Base-by-base conservation (phyloP, 1,140 invertebrate genomes). In the Pseudachorutes palmiensis region DNA sequence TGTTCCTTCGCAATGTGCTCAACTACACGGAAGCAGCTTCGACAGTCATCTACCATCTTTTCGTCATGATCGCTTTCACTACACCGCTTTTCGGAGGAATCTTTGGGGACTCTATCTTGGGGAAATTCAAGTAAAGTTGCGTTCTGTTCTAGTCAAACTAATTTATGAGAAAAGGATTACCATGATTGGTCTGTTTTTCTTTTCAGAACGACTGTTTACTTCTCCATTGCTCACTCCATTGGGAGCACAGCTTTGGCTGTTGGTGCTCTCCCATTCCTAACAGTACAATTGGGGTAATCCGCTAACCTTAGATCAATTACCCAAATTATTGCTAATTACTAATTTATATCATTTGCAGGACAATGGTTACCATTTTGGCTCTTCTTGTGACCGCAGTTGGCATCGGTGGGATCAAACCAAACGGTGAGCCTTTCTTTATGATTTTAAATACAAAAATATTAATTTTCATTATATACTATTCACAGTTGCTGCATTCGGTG, bases 391-490 rank as follows among this genome's bases (percentile, higher is more conserved):
- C 97, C 70, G 92, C 92, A 1, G 64, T 94, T 19, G 93, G 94
- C 1, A 94, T 92, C 0, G 97, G 94, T 3, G 93, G 96, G 2
- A 98, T 99, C 75, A 99, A 99, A 77, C 95, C 97, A 0, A 98
- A 94, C 76, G 95, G n/a, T n/a, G n/a, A n/a, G n/a, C n/a, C 98
- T 0, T n/a, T n/a, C n/a, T n/a, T n/a, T n/a, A n/a, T n/a, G n/a
- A n/a, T n/a, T n/a, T n/a, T n/a, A n/a, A n/a, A n/a, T n/a, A n/a
- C n/a, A n/a, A n/a, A n/a, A n/a, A n/a, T n/a, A n/a, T n/a, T n/a
- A n/a, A n/a, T n/a, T n/a, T n/a, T n/a, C n/a, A n/a, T n/a, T n/a
- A n/a, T n/a, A n/a, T n/a, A n/a, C n/a, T n/a, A n/a, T n/a, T n/a
- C n/a, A n/a, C n/a, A n/a, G n/a, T 55, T 14, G 86, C 61, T 2